Evolutionary conservation across 1,140 invertebrate species (phyloP), one percentile per base, ranked within the genome.

Genomic region (Neotoxoptera formosana): DNA sequence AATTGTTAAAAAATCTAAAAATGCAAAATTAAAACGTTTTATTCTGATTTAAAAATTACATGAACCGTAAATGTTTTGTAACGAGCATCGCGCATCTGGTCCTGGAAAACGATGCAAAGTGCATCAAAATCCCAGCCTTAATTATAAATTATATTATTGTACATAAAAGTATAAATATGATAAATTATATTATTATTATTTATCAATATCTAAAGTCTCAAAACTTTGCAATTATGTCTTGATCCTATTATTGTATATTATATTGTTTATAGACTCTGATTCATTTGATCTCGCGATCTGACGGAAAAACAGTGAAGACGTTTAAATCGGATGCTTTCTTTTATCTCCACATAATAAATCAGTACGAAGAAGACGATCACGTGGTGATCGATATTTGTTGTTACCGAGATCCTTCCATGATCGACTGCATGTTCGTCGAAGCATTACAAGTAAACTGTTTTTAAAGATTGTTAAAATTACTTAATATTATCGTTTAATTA

Each of bases 271-370:
- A 98, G 96, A 98, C 97, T 0, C 95, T 97, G 76, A 97, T 98
- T 94, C 96, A 98, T 94, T 95, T 98, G 0, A 95, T 98, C 2
- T 96, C 96, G 14, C 96, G 97, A 51, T 94, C 96, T 91, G 96
- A 95, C 48, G 97, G 97, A 6, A 95, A 96, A 94, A 94, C 96
- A 83, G 95, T 95, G 2, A 96, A 96, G 84, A 96, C 96, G 86
- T 97, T 96, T 94, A 94, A 96, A 41, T 96, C 97, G 0, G 97
- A 98, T 93, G 95, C 97, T 0, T 97, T 99, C 94, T 98, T 99
- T 94, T 98, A 97, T 94, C 96, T 99, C 7, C 98, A 99, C 94
- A 97, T 98, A 56, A 98, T 99, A 91, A 99, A 99, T 95, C 97
- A 97, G 91, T 99, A 97, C 94, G 98, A 98, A 94, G 95, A 96